A percentile compares a stretch with the other conserved stretches of the same genome.
phyloP scores from a whole-genome alignment of 2,888 invertebrate species.

The Galerucella pusilla region DNA sequence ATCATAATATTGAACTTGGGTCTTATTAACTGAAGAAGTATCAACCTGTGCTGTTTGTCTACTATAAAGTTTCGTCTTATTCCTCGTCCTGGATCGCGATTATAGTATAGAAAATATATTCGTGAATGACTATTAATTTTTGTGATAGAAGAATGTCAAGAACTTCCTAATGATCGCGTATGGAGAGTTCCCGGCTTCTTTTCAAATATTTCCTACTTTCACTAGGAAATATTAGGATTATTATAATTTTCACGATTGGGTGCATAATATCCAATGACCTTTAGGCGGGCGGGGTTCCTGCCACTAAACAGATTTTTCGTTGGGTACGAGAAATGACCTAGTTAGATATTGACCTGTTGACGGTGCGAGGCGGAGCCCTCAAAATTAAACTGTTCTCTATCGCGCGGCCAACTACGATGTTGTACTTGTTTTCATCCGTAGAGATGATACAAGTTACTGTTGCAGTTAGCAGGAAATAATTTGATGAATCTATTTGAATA shows the following conservation, averaged over 20 bases:
- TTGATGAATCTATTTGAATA: too few relatives aligned
- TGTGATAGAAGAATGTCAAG: neutral
- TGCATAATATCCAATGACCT: slow-evolving; percentile 61
- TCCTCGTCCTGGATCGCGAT: too few relatives aligned
- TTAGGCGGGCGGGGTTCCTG: slow-evolving; percentile 59
- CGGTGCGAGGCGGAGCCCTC: slow-evolving; percentile 57
- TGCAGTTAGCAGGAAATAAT: neutral
- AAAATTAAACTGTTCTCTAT: slow-evolving; percentile 29
- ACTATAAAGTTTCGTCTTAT: too few relatives aligned
- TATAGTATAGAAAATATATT: too few relatives aligned
- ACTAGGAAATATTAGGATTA: slow-evolving; percentile 36
- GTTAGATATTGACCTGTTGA: slow-evolving; percentile 62
- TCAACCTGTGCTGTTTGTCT: too few relatives aligned
- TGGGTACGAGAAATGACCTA: slow-evolving; percentile 59
- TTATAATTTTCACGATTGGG: slow-evolving; percentile 59
- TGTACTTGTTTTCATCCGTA: slow-evolving; percentile 38
- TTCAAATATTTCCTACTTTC: neutral
- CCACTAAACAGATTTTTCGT: slow-evolving; percentile 59
- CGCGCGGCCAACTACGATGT: slow-evolving; percentile 37
- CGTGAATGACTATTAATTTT: neutral
- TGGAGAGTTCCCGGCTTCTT: neutral
- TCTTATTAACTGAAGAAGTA: too few relatives aligned
- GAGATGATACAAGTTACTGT: slow-evolving; percentile 18
- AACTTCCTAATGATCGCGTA: neutral
- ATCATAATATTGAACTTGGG: too few relatives aligned